phyloP scores from a whole-genome alignment of 1,140 invertebrate species.

The Akabosia matsudoensis region DNA sequence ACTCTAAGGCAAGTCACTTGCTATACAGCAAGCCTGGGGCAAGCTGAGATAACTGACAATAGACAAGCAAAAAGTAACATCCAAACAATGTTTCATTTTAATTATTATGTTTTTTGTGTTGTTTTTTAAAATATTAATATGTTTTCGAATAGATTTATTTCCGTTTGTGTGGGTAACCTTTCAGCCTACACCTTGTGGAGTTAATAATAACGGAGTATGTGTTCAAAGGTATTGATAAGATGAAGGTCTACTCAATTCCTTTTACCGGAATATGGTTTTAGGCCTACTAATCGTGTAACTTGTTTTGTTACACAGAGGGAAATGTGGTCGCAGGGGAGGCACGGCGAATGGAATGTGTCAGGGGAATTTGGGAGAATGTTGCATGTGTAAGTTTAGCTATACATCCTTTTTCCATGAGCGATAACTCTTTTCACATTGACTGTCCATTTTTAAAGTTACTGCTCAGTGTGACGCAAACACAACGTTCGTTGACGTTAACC shows the following conservation, averaged over 20 bases:
- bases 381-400: not conserved
- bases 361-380: slow-evolving; percentile 10
- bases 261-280: no score
- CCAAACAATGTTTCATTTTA: no score
- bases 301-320: not conserved
- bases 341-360: not conserved
- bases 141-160: not conserved
- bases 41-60: not conserved
- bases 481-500: not conserved
- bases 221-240: slow-evolving; percentile 2
- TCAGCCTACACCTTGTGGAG: not conserved
- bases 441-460: not conserved
- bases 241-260: no score
- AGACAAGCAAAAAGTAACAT: not conserved
- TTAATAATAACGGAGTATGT: not conserved
- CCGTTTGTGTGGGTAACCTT: slow-evolving; percentile 10
- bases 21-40: no score
- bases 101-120: not conserved
- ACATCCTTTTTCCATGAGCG: no score
- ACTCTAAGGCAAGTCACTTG: no score
- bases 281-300: no score
- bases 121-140: not conserved
- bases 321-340: not conserved
- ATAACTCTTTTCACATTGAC: not conserved
- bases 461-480: not conserved